These are phyloP conservation scores for Spilosoma lubricipeda DNA, from an alignment of 2,888 invertebrate genomes.

Conservation along the genomic window DNA sequence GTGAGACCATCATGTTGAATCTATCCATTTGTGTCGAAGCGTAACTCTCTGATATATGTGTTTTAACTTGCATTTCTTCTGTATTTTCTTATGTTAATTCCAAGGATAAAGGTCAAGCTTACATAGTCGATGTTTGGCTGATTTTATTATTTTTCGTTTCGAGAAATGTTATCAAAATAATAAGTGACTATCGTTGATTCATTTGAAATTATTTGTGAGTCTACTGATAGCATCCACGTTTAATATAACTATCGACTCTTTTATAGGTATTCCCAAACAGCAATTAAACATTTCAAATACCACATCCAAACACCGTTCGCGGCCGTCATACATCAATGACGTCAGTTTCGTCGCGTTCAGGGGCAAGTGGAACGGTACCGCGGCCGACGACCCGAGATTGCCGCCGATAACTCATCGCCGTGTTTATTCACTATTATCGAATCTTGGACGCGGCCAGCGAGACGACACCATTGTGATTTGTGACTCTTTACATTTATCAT, in stretches of 20 bases:
- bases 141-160: neutral
- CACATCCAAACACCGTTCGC: constrained; percentile 60
- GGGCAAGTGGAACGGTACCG: constrained; percentile 84
- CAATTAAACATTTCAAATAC: constrained; percentile 31
- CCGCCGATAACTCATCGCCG: constrained; percentile 82
- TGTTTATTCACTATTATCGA: constrained; percentile 84
- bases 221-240: neutral
- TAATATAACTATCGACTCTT: neutral
- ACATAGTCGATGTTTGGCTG: neutral
- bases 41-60: too few relatives aligned
- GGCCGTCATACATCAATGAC: constrained; percentile 43
- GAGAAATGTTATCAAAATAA: neutral
- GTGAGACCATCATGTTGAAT: too few relatives aligned
- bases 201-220: neutral
- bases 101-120: neutral
- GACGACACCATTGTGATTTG: constrained; percentile 50
- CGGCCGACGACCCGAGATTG: constrained; percentile 84
- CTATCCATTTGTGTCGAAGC: too few relatives aligned
- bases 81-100: too few relatives aligned
- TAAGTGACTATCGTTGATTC: neutral
- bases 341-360: constrained; percentile 80
- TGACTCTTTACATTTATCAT: constrained; percentile 50
- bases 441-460: constrained; percentile 52
- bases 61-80: too few relatives aligned
- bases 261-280: neutral